Conservation (phyloP, 2,797 vertebrate species). For the Syngnathus acus region DNA sequence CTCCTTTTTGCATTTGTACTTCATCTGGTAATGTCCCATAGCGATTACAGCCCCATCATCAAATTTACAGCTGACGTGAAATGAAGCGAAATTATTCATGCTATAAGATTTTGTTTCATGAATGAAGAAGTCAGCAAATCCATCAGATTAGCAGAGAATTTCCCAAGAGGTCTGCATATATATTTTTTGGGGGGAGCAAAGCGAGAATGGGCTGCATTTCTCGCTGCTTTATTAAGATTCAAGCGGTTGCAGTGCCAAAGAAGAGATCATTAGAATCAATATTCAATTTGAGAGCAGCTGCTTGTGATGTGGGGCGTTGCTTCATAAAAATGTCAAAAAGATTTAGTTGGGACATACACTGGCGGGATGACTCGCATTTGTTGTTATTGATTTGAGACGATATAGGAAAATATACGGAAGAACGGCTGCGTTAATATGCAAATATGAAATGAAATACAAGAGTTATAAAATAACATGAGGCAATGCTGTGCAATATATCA, state of each 20-base stretch:
- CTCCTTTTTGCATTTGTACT: background rate
- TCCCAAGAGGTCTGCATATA: conserved; percentile 32
- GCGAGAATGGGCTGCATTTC: conserved; percentile 34
- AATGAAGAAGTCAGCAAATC: conserved; percentile 36
- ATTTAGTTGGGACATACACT: conserved; percentile 42
- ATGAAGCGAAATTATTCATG: conserved; percentile 33
- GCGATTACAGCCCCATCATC: conserved; percentile 29
- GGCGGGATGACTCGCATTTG: conserved; percentile 23
- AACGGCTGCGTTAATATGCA: conserved; percentile 13
- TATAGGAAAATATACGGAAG: conserved; percentile 17
- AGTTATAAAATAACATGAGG: background rate
- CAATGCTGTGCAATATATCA: background rate
- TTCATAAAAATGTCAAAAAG: conserved; percentile 52
- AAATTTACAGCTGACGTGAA: conserved; percentile 21
- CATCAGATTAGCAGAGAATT: conserved; percentile 33
- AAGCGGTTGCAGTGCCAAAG: conserved; percentile 40
- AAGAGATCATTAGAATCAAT: conserved; percentile 57
- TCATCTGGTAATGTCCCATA: conserved; percentile 41
- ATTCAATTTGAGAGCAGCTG: conserved; percentile 45
- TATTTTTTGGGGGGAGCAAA: conserved; percentile 27
- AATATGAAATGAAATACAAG: conserved; percentile 12
- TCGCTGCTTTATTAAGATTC: conserved; percentile 44
- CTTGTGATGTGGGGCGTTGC: conserved; percentile 25
- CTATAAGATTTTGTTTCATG: conserved; percentile 26
- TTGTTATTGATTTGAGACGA: conserved; percentile 35